A percentile compares a stretch with the other conserved stretches of the same genome.
These are phyloP conservation scores for Nerophis ophidion DNA, from an alignment of 2,113 vertebrate species.

Conservation along the genomic window DNA sequence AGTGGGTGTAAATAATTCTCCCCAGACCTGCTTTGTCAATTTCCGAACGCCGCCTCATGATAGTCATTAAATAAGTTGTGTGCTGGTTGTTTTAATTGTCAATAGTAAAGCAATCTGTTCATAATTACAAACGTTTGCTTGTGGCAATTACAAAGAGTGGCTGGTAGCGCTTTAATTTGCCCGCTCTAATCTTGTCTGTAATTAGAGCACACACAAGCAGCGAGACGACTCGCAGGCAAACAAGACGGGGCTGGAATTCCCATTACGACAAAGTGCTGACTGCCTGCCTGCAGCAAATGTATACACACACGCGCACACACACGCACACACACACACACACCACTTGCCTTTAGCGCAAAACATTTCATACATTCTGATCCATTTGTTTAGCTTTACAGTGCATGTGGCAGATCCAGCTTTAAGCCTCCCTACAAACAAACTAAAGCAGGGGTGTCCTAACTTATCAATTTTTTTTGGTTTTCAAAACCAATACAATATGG, in stretches of 20 bases:
- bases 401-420: conserved; percentile 50
- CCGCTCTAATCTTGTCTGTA: conserved; percentile 79
- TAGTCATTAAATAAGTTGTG: conserved; percentile 77
- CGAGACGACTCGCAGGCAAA: conserved; percentile 70
- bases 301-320: conserved; percentile 8
- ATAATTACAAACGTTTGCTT: conserved; percentile 86
- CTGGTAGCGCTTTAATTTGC: conserved; percentile 79
- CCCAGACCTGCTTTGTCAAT: conserved; percentile 65
- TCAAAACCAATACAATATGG: neutral
- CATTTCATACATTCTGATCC: conserved; percentile 67
- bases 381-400: conserved; percentile 60
- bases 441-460: neutral
- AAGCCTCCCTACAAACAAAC: conserved; percentile 25
- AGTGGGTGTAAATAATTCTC: conserved; percentile 48
- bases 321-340: neutral
- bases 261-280: conserved; percentile 66
- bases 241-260: conserved; percentile 67
- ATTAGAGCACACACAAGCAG: conserved; percentile 79
- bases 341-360: conserved; percentile 42
- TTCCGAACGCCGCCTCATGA: conserved; percentile 67
- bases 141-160: conserved; percentile 81
- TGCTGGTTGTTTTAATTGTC: conserved; percentile 79
- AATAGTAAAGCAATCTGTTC: conserved; percentile 81
- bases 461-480: too few relatives aligned
- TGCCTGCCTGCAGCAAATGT: conserved; percentile 57